Base-by-base conservation (phyloP, 2,113 vertebrate species). In the Hirundichthys speculiger region DNA sequence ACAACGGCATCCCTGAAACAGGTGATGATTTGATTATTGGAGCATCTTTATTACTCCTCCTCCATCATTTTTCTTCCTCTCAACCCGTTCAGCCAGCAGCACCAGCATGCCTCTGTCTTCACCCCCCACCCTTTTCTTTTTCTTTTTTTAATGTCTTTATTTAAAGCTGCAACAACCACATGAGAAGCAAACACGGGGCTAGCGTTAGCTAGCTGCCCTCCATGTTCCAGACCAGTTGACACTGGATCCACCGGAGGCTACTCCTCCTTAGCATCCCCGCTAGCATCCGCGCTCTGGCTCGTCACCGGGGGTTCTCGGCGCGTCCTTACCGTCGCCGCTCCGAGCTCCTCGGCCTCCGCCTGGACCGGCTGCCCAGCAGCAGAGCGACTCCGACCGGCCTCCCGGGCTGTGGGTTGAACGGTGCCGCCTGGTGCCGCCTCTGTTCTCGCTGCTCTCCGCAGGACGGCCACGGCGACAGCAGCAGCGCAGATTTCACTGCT, bases 241-340 rank as follows among this genome's bases (percentile, higher is more conserved):
- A 43, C 61, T 49, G 59, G 67, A 54, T 53, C 63, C 50, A 59
- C 38, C 50, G 66, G 70, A 73, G 62, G 65, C 74, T 69, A 45
- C 45, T 48, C 39, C 66, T 59, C 59, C 63, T n/a, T 62, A 84
- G 79, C 82, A 61, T 41, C 70, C n/a, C 69, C 67, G 61, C 45
- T 73, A 76, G 43, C 50, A 18, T 22, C 68, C 39, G 49, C 60
- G 3, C 75, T 73, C 75, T 54, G 60, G 50, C 64, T 68, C 54
- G 53, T 9, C 55, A 46, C 1, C 46, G 27, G 42, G 46, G 38
- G 25, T 42, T 63, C 64, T 39, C 15, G 46, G 11, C 56, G 21
- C 27, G 53, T 46, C 4, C 80, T 70, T 75, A 83, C 83, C 83
- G 75, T 74, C 46, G 2, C 71, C 39, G 63, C 51, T 64, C 12